These are phyloP conservation scores for Barypeithes pellucidus DNA, from an alignment of 2,888 invertebrate species.

Conservation along the genomic window DNA sequence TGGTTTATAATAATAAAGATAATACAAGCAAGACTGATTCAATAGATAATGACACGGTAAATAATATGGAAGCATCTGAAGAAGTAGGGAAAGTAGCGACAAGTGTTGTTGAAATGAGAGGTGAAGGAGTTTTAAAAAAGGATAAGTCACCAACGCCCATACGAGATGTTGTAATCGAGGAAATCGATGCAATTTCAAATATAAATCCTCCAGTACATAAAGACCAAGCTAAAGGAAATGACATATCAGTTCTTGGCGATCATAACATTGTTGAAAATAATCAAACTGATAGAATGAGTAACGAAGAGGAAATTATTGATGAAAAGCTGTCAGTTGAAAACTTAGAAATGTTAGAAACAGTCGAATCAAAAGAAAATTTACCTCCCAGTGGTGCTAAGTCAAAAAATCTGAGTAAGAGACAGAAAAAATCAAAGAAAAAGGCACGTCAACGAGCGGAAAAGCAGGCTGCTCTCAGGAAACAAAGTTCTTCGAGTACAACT, in stretches of 20 bases:
- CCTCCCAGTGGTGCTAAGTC: conserved; percentile 43
- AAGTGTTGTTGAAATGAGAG: not conserved
- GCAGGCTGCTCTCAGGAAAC: conserved; percentile 54
- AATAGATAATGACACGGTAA: not conserved
- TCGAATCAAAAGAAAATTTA: conserved; percentile 47
- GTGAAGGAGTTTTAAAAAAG: not conserved
- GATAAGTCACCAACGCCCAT: conserved; percentile 26
- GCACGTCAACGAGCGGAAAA: conserved; percentile 56
- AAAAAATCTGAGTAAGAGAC: conserved; percentile 53
- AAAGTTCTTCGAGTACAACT: conserved; percentile 59
- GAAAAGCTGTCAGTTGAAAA: conserved; percentile 14
- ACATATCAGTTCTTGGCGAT: not conserved
- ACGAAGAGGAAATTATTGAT: not conserved
- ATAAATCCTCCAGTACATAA: not conserved
- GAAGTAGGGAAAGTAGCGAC: conserved; percentile 5
- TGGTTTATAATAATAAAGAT: conserved; percentile 1
- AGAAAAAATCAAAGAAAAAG: conserved; percentile 57
- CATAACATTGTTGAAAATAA: not conserved
- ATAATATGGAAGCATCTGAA: conserved; percentile 3
- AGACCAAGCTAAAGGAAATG: not conserved
- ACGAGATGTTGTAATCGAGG: conserved; percentile 27
- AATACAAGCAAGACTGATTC: not conserved
- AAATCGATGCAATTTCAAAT: conserved; percentile 25
- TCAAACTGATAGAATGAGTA: conserved; percentile 12
- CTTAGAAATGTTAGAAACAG: not conserved